Conservation (phyloP, 2,797 vertebrate genomes). For the Lateolabrax maculatus region DNA sequence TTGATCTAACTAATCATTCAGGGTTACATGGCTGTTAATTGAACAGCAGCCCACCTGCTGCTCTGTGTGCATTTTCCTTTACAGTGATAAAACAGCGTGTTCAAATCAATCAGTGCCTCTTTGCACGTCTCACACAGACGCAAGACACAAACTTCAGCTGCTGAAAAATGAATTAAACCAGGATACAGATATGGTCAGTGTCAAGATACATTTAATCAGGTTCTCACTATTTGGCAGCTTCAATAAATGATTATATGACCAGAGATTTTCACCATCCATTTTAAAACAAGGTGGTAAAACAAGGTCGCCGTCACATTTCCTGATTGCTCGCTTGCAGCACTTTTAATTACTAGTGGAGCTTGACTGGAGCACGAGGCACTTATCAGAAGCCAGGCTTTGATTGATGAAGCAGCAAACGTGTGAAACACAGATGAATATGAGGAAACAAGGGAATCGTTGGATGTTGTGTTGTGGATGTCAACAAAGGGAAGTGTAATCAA, state of each 20-base stretch:
- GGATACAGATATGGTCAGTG: neutral
- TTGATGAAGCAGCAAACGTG: conserved; percentile 51
- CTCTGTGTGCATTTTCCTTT: conserved; percentile 31
- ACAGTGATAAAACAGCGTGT: conserved; percentile 41
- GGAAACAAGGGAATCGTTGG: conserved; percentile 44
- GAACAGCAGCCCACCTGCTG: conserved; percentile 32
- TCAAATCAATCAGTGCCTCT: conserved; percentile 50
- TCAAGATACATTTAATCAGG: conserved; percentile 38
- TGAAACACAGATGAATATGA: conserved; percentile 30
- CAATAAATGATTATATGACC: conserved; percentile 44
- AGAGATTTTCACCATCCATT: neutral
- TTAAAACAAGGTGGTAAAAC: conserved; percentile 41
- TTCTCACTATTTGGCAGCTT: conserved; percentile 20
- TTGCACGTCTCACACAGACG: neutral
- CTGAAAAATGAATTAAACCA: conserved; percentile 18
- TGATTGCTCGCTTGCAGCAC: conserved; percentile 52
- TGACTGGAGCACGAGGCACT: conserved; percentile 12
- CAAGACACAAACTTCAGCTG: neutral
- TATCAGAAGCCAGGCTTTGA: conserved; percentile 51
- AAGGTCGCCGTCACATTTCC: conserved; percentile 27
- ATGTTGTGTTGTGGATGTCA: conserved; percentile 44
- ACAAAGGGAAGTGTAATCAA: conserved; percentile 71
- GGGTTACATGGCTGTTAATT: conserved; percentile 57
- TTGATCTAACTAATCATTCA: conserved; percentile 55
- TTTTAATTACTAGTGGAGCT: conserved; percentile 63